Percentiles rank a stretch among this genome's conserved stretches.
phyloP scores from a whole-genome alignment of 2,888 invertebrate species.

The Zeuzera pyrina region DNA sequence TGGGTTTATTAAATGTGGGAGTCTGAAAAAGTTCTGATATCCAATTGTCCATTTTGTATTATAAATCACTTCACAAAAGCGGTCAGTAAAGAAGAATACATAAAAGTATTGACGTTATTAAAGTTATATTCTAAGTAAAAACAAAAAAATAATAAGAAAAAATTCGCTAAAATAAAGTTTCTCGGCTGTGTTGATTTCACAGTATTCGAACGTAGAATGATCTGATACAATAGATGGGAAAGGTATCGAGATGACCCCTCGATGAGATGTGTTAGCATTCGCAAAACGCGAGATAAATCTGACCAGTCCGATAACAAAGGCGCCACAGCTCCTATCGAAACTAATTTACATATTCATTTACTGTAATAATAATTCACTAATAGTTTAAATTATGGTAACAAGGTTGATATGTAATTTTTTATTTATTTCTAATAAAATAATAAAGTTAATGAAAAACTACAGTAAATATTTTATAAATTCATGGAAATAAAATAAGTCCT shows the following conservation, averaged over 20 bases:
- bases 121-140: no score
- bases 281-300: slow-evolving; percentile 59
- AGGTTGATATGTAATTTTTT: no score
- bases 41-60: slow-evolving; percentile 57
- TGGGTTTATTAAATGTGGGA: slow-evolving; percentile 46
- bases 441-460: no score
- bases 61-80: neutral
- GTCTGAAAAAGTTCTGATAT: slow-evolving; percentile 62
- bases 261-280: slow-evolving; percentile 33
- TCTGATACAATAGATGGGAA: slow-evolving; percentile 40
- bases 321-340: slow-evolving; percentile 21
- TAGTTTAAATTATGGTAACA: no score
- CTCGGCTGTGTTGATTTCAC: slow-evolving; percentile 44
- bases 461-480: no score
- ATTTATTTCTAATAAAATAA: no score
- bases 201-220: slow-evolving; percentile 48
- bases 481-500: no score
- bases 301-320: slow-evolving; percentile 50
- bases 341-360: slow-evolving; percentile 62
- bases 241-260: slow-evolving; percentile 63
- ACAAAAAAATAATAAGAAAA: no score
- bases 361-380: no score
- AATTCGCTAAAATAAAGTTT: neutral
- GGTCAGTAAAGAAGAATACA: neutral
- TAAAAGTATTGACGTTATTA: neutral